phyloP scores from a whole-genome alignment of 2,888 invertebrate species.

The Cancer borealis region DNA sequence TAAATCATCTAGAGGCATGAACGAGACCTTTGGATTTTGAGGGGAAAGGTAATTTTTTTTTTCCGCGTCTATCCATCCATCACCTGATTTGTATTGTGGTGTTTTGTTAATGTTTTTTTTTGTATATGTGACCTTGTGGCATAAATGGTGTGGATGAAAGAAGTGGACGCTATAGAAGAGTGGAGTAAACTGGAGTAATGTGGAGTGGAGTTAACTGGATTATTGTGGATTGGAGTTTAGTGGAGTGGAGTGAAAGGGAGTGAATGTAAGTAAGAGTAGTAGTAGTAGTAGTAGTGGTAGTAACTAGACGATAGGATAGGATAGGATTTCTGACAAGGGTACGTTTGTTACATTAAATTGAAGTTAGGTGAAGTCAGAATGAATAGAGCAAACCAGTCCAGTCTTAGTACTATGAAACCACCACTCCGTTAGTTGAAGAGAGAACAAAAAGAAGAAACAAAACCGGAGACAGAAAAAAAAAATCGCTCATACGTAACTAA shows the following conservation, averaged over 20 bases:
- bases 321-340: conserved; percentile 8
- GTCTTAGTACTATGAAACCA: neutral
- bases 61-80: neutral
- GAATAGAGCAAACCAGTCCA: conserved; percentile 12
- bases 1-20: conserved; percentile 53
- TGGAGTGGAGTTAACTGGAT: neutral
- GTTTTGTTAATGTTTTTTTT: neutral
- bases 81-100: too few relatives aligned
- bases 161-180: neutral
- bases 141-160: neutral
- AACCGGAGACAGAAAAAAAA: neutral
- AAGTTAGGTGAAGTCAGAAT: conserved; percentile 28
- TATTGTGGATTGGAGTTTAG: neutral
- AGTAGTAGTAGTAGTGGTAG: too few relatives aligned
- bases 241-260: neutral
- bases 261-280: neutral
- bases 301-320: neutral
- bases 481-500: neutral
- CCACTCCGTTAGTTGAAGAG: neutral
- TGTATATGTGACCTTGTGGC: neutral
- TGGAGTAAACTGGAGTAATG: neutral
- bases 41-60: neutral
- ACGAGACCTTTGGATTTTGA: neutral
- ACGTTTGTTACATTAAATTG: conserved; percentile 28
- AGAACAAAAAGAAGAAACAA: neutral